phyloP scores from a whole-genome alignment of 1,140 invertebrate genomes.

The Lepeophtheirus salmonis region DNA sequence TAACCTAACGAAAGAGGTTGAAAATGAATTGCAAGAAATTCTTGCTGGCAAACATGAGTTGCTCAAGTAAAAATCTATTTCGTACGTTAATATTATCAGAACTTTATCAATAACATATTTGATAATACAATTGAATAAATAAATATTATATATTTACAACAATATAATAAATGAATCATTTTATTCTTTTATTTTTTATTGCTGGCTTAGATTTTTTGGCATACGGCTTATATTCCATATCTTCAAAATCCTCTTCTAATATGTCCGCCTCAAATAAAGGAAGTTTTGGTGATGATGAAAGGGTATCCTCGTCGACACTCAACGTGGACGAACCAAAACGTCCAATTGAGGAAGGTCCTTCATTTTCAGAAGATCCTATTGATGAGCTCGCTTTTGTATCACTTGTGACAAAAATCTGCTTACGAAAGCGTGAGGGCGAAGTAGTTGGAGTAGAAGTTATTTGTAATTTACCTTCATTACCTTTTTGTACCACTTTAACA shows the following conservation, averaged over 20 bases:
- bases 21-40: conserved; percentile 15
- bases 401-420: conserved; percentile 10
- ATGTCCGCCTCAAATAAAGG: conserved; percentile 7
- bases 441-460: neutral
- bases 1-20: conserved; percentile 4
- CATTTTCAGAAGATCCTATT: neutral
- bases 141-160: neutral
- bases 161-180: neutral
- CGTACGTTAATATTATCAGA: no score
- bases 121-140: no score
- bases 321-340: no score
- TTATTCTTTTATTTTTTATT: neutral
- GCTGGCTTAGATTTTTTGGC: conserved; percentile 1
- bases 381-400: neutral
- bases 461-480: neutral
- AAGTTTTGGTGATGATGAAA: neutral
- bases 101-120: no score
- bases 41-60: conserved; percentile 13
- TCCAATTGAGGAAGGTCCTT: neutral
- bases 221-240: conserved; percentile 9
- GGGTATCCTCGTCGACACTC: neutral
- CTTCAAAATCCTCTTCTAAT: conserved; percentile 7
- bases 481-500: neutral
- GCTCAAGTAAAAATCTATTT: no score
- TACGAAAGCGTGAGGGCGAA: neutral